These are phyloP conservation scores for Actenoides hombroni DNA, from an alignment of 2,113 vertebrate genomes.

Conservation along the genomic window DNA sequence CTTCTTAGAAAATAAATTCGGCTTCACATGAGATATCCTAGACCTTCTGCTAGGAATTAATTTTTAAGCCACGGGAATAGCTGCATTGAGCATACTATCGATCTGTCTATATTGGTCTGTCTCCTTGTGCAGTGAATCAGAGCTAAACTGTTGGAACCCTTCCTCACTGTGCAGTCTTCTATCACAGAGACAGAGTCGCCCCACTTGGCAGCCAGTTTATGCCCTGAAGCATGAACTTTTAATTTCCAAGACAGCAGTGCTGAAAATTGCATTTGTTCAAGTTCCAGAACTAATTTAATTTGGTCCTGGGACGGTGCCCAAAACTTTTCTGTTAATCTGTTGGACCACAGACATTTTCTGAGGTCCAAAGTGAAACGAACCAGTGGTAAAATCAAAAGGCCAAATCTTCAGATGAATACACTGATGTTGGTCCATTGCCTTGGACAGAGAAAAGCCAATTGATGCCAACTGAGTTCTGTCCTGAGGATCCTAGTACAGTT, in stretches of 20 bases:
- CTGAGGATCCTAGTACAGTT: background rate
- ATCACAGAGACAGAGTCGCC: background rate
- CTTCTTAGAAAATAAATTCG: background rate
- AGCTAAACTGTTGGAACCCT: background rate
- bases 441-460: background rate
- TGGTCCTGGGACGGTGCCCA: background rate
- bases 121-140: background rate
- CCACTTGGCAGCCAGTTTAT: background rate
- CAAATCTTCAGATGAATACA: background rate
- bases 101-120: background rate
- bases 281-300: slow-evolving; percentile 50
- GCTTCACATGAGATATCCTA: background rate
- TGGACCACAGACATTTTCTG: background rate
- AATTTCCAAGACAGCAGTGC: slow-evolving; percentile 28
- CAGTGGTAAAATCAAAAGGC: background rate
- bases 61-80: background rate
- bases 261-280: slow-evolving; percentile 45
- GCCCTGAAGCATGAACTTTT: slow-evolving; percentile 44
- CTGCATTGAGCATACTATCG: background rate
- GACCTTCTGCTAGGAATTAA: background rate
- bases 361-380: slow-evolving; percentile 3
- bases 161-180: background rate
- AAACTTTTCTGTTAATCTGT: background rate
- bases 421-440: background rate
- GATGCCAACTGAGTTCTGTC: background rate